A percentile compares a stretch with the other conserved stretches of the same genome.
Evolutionary conservation across 2,888 invertebrate genomes (phyloP).

Genomic region (Melanchra persicariae): DNA sequence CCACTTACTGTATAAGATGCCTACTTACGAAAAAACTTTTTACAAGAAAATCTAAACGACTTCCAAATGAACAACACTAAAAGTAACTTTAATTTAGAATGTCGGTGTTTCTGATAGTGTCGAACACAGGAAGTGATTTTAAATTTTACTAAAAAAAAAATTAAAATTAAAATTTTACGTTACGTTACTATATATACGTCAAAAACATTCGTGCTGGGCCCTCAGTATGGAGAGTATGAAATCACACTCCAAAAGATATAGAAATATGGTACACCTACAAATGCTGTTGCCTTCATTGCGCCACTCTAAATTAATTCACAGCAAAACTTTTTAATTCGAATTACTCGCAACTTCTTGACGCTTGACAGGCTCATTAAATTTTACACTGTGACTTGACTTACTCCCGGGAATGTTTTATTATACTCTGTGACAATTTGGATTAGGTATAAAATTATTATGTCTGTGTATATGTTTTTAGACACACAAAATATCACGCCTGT

Average conservation of each 20-base stretch:
- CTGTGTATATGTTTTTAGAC: neutral
- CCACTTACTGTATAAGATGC: too few species aligned
- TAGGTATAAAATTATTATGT: slow-evolving; percentile 12
- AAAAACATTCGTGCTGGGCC: too few species aligned
- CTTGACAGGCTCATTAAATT: slow-evolving; percentile 64
- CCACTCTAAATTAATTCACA: slow-evolving; percentile 55
- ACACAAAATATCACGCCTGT: too few species aligned
- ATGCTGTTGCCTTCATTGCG: slow-evolving; percentile 37
- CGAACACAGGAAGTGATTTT: too few species aligned
- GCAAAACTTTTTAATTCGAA: slow-evolving; percentile 63
- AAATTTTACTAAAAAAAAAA: too few species aligned
- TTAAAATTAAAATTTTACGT: too few species aligned
- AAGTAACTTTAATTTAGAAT: too few species aligned
- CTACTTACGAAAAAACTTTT: too few species aligned
- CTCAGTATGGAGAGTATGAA: neutral
- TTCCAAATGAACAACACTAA: too few species aligned
- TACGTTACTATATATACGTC: too few species aligned
- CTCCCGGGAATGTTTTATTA: slow-evolving; percentile 44
- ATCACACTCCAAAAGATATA: neutral
- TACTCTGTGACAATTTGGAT: slow-evolving; percentile 40
- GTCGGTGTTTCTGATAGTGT: too few species aligned
- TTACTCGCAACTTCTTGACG: slow-evolving; percentile 64
- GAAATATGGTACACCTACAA: slow-evolving; percentile 26
- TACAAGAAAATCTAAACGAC: too few species aligned
- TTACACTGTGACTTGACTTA: slow-evolving; percentile 52